Evolutionary conservation across 2,113 vertebrate genomes (phyloP).

Genomic region (Odontophorus gujanensis): DNA sequence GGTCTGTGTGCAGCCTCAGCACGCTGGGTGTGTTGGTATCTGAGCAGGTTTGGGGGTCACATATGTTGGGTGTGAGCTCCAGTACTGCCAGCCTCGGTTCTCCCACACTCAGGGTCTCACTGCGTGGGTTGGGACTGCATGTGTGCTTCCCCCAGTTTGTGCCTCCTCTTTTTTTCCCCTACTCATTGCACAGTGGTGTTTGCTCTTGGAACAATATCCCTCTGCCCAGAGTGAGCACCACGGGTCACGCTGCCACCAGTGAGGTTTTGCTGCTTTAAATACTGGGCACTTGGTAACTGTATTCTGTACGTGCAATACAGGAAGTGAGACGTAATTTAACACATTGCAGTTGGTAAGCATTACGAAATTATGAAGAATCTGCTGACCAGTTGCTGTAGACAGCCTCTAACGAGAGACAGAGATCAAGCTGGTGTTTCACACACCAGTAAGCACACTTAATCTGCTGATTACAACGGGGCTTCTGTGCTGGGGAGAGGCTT

Average conservation of each 20-base stretch:
- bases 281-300: constrained; percentile 42
- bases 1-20: background rate
- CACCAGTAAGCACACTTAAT: constrained; percentile 80
- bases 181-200: rapidly evolving
- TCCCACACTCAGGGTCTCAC: background rate
- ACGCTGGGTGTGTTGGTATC: too few species aligned
- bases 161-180: background rate
- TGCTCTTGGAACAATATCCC: background rate
- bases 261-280: constrained; percentile 53
- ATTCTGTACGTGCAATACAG: constrained; percentile 33
- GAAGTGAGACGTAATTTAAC: constrained; percentile 73
- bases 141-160: background rate
- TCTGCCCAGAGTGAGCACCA: constrained; percentile 30
- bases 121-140: background rate
- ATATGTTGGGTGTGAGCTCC: background rate
- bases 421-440: constrained; percentile 86
- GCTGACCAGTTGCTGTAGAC: constrained; percentile 71
- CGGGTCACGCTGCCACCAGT: constrained; percentile 2
- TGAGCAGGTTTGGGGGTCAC: background rate
- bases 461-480: constrained; percentile 75
- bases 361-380: constrained; percentile 65
- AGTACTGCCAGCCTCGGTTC: background rate
- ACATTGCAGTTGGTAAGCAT: constrained; percentile 68
- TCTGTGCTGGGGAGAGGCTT: constrained; percentile 65
- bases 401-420: constrained; percentile 66